These are phyloP conservation scores for Dione juno DNA, from an alignment of 2,888 invertebrate genomes.

Conservation along the genomic window DNA sequence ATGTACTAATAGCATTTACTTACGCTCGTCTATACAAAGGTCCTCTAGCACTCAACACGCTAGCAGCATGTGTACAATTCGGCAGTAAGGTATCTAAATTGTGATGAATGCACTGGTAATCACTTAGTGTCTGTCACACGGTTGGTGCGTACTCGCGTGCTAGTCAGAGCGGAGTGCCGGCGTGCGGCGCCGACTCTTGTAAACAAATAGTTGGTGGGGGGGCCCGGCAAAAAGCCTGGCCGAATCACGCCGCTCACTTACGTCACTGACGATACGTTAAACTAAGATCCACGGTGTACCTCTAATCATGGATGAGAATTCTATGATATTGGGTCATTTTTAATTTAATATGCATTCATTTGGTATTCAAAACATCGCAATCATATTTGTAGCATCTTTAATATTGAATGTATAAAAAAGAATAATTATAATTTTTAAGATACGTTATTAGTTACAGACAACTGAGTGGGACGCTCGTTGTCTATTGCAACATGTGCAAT, in stretches of 20 bases:
- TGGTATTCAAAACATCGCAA: no score
- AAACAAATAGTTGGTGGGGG: slow-evolving; percentile 82
- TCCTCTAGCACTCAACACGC: slow-evolving; percentile 37
- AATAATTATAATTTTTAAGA: no score
- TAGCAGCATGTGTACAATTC: slow-evolving; percentile 28
- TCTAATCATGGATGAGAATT: slow-evolving; percentile 33
- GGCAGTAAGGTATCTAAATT: background rate
- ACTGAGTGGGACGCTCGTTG: no score
- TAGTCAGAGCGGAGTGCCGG: slow-evolving; percentile 77
- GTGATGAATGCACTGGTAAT: slow-evolving; percentile 45
- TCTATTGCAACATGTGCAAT: no score
- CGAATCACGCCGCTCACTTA: slow-evolving; percentile 75
- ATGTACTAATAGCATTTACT: slow-evolving; percentile 53
- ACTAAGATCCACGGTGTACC: slow-evolving; percentile 44
- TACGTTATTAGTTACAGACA: no score
- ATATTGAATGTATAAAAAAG: no score
- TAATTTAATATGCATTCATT: no score
- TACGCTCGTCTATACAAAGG: slow-evolving; percentile 61
- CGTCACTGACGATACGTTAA: slow-evolving; percentile 68
- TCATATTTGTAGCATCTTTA: no score
- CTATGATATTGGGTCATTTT: slow-evolving; percentile 14
- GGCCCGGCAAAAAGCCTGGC: slow-evolving; percentile 80
- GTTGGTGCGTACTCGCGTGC: slow-evolving; percentile 70
- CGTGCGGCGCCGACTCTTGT: slow-evolving; percentile 73
- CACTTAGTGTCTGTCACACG: slow-evolving; percentile 55